Conservation (phyloP, 2,113 vertebrate genomes). For the Myrmophylax atrothorax region DNA sequence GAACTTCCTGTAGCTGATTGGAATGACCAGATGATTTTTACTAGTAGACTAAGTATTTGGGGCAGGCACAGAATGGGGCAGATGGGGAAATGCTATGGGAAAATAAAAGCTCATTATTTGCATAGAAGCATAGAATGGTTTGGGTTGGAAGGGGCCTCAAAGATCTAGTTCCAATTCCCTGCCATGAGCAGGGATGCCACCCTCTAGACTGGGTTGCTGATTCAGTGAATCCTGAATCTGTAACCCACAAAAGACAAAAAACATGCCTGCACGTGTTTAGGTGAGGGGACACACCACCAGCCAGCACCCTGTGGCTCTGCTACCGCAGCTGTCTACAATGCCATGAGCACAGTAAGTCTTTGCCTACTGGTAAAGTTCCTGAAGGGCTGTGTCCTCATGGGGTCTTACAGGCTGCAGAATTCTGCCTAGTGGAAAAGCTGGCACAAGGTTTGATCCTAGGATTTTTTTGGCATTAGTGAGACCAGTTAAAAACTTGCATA, state of each 20-base stretch:
- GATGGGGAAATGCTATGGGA: too few species aligned
- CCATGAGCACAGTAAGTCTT: background rate
- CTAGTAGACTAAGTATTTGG: background rate
- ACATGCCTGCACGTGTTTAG: background rate
- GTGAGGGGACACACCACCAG: background rate
- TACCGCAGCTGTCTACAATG: background rate
- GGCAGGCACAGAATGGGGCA: accelerated
- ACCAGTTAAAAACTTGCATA: background rate
- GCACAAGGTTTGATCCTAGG: background rate
- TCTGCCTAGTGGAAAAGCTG: background rate
- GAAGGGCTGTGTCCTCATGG: background rate
- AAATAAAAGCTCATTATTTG: background rate
- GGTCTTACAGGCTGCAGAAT: background rate
- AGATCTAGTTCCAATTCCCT: background rate
- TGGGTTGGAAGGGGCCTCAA: background rate
- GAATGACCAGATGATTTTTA: slow-evolving; percentile 14
- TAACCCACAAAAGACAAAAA: background rate
- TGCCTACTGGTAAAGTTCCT: background rate
- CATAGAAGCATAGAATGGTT: background rate
- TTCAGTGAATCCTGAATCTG: background rate
- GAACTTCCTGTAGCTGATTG: background rate
- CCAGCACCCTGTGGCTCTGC: background rate
- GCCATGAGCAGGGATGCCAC: background rate
- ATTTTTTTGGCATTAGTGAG: background rate
- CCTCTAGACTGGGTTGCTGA: background rate